Evolutionary conservation across 2,113 vertebrate genomes (phyloP).

Genomic region (Rana temporaria): DNA sequence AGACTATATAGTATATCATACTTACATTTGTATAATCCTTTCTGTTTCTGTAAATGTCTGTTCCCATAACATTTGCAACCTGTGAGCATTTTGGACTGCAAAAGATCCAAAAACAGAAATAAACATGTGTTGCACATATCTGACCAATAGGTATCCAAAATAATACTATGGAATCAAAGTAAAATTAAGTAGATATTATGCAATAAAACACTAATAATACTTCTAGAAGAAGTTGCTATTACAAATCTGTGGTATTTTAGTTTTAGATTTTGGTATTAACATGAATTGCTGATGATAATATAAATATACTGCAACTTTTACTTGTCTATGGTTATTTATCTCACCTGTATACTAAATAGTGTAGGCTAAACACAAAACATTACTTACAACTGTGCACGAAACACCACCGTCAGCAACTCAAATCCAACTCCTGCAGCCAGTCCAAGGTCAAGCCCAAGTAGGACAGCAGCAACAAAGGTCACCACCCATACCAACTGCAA

Average conservation of each 20-base stretch:
- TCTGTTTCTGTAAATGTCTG: constrained; percentile 91
- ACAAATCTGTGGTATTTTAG: too few species aligned
- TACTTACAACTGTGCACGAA: constrained; percentile 93
- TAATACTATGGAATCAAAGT: background rate
- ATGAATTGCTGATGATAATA: too few species aligned
- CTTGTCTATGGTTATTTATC: too few species aligned
- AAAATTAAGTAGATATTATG: too few species aligned
- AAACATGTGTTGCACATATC: too few species aligned
- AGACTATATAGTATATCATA: background rate
- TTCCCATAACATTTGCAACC: constrained; percentile 87
- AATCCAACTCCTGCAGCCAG: constrained; percentile 83
- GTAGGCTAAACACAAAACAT: background rate
- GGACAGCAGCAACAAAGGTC: constrained; percentile 79
- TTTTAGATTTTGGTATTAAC: too few species aligned
- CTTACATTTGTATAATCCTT: constrained; percentile 88
- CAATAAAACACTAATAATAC: too few species aligned
- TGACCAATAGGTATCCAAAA: background rate
- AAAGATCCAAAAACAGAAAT: constrained; percentile 11
- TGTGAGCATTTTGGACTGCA: constrained; percentile 87
- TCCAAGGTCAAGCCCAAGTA: constrained; percentile 90
- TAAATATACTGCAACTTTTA: too few species aligned
- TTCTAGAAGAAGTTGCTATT: too few species aligned
- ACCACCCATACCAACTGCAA: constrained; percentile 87
- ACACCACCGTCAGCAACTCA: constrained; percentile 88
- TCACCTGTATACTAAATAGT: too few species aligned